Evolutionary conservation across 2,888 invertebrate species (phyloP).

Genomic region (Barypeithes pellucidus): DNA sequence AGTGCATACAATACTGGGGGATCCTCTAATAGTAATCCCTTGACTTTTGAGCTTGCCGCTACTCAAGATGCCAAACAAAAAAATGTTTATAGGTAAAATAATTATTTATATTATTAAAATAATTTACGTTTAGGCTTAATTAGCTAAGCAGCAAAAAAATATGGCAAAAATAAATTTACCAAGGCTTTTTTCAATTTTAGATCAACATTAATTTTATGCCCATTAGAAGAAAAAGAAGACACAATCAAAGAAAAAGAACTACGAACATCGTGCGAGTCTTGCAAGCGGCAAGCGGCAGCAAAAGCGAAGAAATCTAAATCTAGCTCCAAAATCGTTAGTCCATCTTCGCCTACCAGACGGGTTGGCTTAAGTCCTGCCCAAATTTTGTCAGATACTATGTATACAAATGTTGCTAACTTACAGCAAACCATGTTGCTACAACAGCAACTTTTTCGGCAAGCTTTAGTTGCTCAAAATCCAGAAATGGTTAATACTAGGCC

Average conservation of each 20-base stretch:
- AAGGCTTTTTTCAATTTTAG: slow-evolving; percentile 54
- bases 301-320: slow-evolving; percentile 64
- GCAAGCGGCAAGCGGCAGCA: slow-evolving; percentile 58
- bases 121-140: too few relatives aligned
- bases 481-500: slow-evolving; percentile 61
- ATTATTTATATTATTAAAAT: neutral
- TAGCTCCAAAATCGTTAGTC: slow-evolving; percentile 61
- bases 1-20: slow-evolving; percentile 85
- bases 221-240: slow-evolving; percentile 61
- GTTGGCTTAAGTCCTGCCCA: slow-evolving; percentile 59
- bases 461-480: slow-evolving; percentile 67
- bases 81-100: slow-evolving; percentile 61
- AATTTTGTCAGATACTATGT: slow-evolving; percentile 77
- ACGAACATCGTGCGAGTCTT: slow-evolving; percentile 60
- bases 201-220: slow-evolving; percentile 65
- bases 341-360: slow-evolving; percentile 63
- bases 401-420: slow-evolving; percentile 80
- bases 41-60: slow-evolving; percentile 73
- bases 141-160: too few relatives aligned
- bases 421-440: slow-evolving; percentile 81
- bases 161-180: neutral
- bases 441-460: slow-evolving; percentile 77
- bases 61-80: slow-evolving; percentile 69
- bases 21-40: slow-evolving; percentile 80
- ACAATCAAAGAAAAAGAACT: slow-evolving; percentile 57